Evolutionary conservation across 2,888 invertebrate genomes (phyloP).

Genomic region (Microchrysa polita): DNA sequence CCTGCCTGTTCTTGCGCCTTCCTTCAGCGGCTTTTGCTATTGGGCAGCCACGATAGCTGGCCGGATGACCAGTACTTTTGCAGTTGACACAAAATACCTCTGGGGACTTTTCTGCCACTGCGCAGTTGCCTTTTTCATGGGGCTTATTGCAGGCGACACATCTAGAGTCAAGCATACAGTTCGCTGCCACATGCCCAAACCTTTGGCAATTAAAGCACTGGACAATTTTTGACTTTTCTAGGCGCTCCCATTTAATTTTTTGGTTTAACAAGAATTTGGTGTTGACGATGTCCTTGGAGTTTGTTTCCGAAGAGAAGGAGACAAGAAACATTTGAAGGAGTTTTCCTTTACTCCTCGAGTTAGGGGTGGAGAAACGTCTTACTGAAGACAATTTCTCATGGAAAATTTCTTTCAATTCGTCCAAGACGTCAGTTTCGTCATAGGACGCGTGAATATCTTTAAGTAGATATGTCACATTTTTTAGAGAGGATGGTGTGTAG

Average conservation of each 20-base stretch:
- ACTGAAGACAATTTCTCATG: neutral
- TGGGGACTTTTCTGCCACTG: neutral
- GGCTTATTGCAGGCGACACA: neutral
- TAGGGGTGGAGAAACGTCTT: neutral
- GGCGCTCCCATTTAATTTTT: neutral
- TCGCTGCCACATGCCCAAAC: neutral
- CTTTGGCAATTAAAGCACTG: constrained; percentile 7
- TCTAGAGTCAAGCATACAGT: neutral
- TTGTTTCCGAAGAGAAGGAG: neutral
- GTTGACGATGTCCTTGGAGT: neutral
- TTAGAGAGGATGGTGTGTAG: neutral
- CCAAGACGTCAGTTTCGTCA: neutral
- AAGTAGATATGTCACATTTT: neutral
- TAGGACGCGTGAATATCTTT: neutral
- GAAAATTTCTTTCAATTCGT: neutral
- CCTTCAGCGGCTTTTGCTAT: neutral
- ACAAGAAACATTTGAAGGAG: neutral
- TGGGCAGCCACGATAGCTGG: neutral
- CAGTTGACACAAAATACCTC: constrained; percentile 15
- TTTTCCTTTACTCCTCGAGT: neutral
- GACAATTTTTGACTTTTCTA: neutral
- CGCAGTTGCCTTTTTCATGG: neutral
- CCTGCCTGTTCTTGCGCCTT: neutral
- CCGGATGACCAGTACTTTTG: constrained; percentile 3
- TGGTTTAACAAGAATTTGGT: too few species aligned